These are phyloP conservation scores for Lynx canadensis DNA, from an alignment of 2,113 vertebrate genomes.

Conservation along the genomic window DNA sequence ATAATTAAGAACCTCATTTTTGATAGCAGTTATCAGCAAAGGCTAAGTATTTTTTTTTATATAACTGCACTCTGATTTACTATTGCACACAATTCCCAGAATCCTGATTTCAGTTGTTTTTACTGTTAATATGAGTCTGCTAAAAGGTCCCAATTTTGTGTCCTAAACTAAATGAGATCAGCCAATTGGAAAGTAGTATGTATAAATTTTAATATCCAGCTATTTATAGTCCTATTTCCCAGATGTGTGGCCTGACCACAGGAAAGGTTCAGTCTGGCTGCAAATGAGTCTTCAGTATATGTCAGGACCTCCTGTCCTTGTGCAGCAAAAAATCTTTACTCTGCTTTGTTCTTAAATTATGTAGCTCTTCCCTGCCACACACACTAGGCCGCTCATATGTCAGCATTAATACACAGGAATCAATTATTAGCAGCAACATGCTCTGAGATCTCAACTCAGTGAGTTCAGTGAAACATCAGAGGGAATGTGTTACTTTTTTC, in stretches of 20 bases:
- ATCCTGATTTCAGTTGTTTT: slow-evolving; percentile 45
- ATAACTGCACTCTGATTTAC: background rate
- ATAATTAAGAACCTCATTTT: background rate
- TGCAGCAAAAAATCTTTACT: slow-evolving; percentile 31
- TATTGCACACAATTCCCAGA: background rate
- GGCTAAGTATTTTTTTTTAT: background rate
- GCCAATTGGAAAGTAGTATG: background rate
- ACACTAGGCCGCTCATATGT: slow-evolving; percentile 55
- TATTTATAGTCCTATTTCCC: background rate
- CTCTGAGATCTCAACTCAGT: background rate
- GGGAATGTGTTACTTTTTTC: slow-evolving; percentile 33
- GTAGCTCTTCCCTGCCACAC: background rate
- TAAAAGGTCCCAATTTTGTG: background rate
- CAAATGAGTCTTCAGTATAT: slow-evolving; percentile 20
- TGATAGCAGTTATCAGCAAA: background rate
- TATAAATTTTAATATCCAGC: background rate
- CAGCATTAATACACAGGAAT: slow-evolving; percentile 50
- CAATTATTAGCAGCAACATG: slow-evolving; percentile 56
- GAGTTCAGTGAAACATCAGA: background rate
- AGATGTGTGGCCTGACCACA: slow-evolving; percentile 59
- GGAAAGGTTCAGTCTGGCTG: background rate
- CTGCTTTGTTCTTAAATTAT: slow-evolving; percentile 46
- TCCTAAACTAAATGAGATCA: background rate
- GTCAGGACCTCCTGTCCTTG: rapidly evolving
- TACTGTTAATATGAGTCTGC: background rate